Percentiles rank a stretch among this genome's conserved stretches.
Evolutionary conservation across 2,888 invertebrate species (phyloP).

Genomic region (Hecatera dysodea): DNA sequence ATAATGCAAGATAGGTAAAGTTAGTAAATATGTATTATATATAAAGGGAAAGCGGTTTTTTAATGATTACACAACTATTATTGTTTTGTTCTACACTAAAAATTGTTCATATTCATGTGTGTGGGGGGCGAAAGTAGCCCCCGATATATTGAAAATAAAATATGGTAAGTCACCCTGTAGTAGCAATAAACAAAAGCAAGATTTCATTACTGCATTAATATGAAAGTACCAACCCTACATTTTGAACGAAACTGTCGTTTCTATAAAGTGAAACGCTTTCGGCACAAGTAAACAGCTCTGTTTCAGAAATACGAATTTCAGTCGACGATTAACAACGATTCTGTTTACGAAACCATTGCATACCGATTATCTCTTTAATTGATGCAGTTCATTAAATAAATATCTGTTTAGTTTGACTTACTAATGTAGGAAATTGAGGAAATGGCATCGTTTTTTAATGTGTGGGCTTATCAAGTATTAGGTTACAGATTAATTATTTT

Average conservation of each 20-base stretch:
- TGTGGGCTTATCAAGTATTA: neutral
- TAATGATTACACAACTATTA: no score
- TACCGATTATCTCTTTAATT: constrained; percentile 21
- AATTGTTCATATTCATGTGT: no score
- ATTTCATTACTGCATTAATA: neutral
- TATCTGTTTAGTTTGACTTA: neutral
- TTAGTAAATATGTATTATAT: no score
- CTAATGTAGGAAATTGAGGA: neutral
- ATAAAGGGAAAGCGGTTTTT: no score
- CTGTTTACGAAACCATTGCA: constrained; percentile 26
- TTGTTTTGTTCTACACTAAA: no score
- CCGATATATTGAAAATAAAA: no score
- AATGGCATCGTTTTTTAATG: neutral
- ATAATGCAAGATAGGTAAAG: no score
- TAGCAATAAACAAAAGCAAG: neutral
- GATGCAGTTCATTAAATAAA: constrained; percentile 14
- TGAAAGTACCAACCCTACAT: constrained; percentile 39
- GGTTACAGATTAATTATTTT: no score
- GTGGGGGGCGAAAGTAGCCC: no score
- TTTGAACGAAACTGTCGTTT: constrained; percentile 54
- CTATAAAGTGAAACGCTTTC: constrained; percentile 52
- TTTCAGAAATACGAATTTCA: constrained; percentile 36
- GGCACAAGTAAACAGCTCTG: constrained; percentile 52
- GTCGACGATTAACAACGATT: constrained; percentile 43
- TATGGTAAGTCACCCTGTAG: no score